These are phyloP conservation scores for Malthinus seriepunctatus DNA, from an alignment of 2,888 invertebrate species.

Conservation along the genomic window DNA sequence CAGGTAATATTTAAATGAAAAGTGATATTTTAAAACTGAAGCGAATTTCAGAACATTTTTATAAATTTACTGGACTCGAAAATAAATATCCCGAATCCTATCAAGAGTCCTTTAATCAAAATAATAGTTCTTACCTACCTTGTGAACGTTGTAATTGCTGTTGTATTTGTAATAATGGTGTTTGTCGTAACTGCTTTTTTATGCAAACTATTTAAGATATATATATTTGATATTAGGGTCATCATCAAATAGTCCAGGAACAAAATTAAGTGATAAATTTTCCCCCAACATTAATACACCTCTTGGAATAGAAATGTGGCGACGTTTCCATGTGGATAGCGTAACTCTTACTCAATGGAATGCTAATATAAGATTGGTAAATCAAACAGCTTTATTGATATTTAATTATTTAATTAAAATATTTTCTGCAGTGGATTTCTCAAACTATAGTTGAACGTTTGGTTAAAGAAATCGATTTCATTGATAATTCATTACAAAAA, in stretches of 20 bases:
- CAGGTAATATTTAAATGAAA: constrained; percentile 29
- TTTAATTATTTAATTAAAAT: neutral
- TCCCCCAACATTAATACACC: constrained; percentile 54
- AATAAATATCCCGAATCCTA: neutral
- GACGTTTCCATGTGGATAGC: constrained; percentile 66
- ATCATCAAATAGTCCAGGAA: constrained; percentile 51
- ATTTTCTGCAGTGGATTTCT: constrained; percentile 75
- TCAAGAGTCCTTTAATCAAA: neutral
- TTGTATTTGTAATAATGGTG: neutral
- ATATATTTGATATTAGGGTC: constrained; percentile 34
- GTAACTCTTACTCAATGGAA: constrained; percentile 76
- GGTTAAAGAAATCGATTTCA: constrained; percentile 71
- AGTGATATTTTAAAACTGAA: neutral
- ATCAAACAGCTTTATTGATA: neutral
- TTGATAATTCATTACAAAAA: constrained; percentile 71
- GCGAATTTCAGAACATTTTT: neutral
- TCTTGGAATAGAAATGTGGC: constrained; percentile 59
- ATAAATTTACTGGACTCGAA: neutral
- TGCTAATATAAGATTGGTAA: constrained; percentile 73
- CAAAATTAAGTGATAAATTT: constrained; percentile 53
- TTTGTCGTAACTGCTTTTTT: neutral
- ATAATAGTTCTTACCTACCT: neutral
- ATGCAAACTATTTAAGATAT: neutral
- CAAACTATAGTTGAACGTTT: constrained; percentile 79
- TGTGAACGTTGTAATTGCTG: neutral